Conservation (phyloP, 1,140 invertebrate species). For the Tetragonula clypearis region DNA sequence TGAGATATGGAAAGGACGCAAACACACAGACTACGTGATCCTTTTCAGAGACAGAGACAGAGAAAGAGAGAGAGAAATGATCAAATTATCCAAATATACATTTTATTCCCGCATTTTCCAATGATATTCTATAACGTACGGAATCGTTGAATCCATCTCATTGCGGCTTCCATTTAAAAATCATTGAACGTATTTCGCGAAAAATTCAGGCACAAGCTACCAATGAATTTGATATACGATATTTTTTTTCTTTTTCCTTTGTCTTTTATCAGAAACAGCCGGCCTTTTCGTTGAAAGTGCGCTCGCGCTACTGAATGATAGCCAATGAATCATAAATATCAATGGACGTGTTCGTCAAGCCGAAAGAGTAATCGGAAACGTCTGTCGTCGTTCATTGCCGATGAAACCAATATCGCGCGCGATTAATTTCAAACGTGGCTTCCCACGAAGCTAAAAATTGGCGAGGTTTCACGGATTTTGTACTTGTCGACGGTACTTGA, state of each 20-base stretch:
- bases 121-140: background rate
- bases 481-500: too few species aligned
- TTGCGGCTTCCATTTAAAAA: too few species aligned
- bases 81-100: background rate
- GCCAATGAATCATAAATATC: constrained; percentile 8
- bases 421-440: background rate
- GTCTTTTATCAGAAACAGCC: background rate
- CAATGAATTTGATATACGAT: background rate
- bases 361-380: constrained; percentile 6
- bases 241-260: background rate
- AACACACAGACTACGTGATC: background rate
- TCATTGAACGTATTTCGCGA: too few species aligned
- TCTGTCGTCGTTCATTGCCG: background rate
- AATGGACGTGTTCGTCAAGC: background rate
- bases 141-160: background rate
- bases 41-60: background rate
- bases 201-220: background rate
- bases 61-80: background rate
- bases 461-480: too few species aligned
- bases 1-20: too few species aligned
- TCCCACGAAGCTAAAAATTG: background rate
- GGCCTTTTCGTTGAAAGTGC: too few species aligned
- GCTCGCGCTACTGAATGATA: background rate
- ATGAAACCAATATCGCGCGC: too few species aligned
- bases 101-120: background rate